Conservation (phyloP, 2,888 invertebrate genomes). For the Mystacides longicornis region DNA sequence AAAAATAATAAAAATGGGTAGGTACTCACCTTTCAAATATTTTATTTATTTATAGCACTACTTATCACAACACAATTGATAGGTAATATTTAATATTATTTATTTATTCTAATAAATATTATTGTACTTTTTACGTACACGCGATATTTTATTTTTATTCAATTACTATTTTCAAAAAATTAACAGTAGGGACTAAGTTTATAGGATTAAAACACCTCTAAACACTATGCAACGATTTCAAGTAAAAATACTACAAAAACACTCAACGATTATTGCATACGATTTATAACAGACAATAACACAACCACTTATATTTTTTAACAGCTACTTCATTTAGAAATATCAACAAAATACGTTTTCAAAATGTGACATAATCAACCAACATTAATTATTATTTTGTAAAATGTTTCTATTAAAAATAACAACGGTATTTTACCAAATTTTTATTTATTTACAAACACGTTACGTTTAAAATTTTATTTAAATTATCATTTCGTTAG, state of each 20-base stretch:
- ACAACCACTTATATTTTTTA: not conserved
- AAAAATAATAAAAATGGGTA: no score
- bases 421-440: not conserved
- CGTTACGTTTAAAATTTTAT: not conserved
- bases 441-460: no score
- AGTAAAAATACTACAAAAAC: not conserved
- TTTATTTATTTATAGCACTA: no score
- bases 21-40: no score
- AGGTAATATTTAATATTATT: not conserved
- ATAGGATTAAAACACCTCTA: not conserved
- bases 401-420: not conserved
- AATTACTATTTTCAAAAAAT: not conserved
- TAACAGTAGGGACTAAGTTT: not conserved
- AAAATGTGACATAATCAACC: not conserved
- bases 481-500: not conserved
- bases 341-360: not conserved
- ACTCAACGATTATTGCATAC: not conserved
- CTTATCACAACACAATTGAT: not conserved
- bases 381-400: not conserved
- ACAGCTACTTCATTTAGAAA: not conserved
- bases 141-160: not conserved
- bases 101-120: not conserved
- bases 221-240: not conserved
- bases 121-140: not conserved
- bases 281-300: not conserved